Evolutionary conservation across 2,113 vertebrate genomes (phyloP).

Genomic region (Phaethornis superciliosus): DNA sequence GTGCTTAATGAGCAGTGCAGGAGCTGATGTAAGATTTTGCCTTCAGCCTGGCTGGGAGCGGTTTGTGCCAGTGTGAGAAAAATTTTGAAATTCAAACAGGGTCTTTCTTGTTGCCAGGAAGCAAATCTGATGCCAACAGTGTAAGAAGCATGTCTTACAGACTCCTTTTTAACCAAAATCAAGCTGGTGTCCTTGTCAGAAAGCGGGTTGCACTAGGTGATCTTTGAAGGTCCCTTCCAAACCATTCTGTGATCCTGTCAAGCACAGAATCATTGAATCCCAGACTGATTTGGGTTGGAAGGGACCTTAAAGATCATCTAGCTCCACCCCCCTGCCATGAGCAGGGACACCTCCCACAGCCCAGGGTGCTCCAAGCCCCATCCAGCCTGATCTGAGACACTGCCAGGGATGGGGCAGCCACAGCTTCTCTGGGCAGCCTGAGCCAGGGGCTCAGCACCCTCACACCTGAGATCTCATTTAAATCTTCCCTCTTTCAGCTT

Average conservation of each 20-base stretch:
- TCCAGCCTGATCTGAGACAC: too few species aligned
- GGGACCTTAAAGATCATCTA: too few species aligned
- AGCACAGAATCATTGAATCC: background rate
- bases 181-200: background rate
- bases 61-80: background rate
- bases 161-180: background rate
- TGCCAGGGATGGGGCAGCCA: too few species aligned
- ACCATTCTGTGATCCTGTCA: background rate
- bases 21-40: background rate
- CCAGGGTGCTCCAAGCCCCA: too few species aligned
- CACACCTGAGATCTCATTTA: too few species aligned
- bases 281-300: too few species aligned
- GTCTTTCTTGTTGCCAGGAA: background rate
- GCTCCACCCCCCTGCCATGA: too few species aligned
- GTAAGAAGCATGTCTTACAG: background rate
- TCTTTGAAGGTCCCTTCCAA: background rate
- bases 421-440: too few species aligned
- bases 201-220: background rate
- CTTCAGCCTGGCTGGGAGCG: accelerated
- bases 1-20: background rate
- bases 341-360: too few species aligned
- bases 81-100: background rate
- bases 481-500: too few species aligned
- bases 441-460: too few species aligned
- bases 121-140: background rate